phyloP scores from a whole-genome alignment of 2,888 invertebrate genomes.

The Spisula solida region DNA sequence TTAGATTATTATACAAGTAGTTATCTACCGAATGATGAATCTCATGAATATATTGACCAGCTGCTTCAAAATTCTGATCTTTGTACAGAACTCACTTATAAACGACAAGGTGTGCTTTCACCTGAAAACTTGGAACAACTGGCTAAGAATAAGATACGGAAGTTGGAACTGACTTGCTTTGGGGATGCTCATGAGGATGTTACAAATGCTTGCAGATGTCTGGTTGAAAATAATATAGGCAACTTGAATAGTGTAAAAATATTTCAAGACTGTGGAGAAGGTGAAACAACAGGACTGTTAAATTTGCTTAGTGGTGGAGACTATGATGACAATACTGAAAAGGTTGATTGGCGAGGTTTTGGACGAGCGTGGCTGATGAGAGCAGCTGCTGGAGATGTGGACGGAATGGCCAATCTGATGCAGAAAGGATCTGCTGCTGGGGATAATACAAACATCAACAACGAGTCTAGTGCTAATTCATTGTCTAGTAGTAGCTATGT shows the following conservation, averaged over 20 bases:
- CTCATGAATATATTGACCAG: slow-evolving; percentile 30
- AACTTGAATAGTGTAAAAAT: slow-evolving; percentile 34
- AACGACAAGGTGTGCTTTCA: slow-evolving; percentile 41
- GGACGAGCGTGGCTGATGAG: not conserved
- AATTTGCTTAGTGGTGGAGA: slow-evolving; percentile 23
- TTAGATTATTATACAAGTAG: slow-evolving; percentile 55
- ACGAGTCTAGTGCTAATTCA: not conserved
- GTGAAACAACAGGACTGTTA: not conserved
- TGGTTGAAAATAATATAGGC: slow-evolving; percentile 45
- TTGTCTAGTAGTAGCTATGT: too few species aligned
- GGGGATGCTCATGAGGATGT: slow-evolving; percentile 31
- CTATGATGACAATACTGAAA: not conserved
- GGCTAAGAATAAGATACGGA: slow-evolving; percentile 47
- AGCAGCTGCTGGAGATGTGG: not conserved
- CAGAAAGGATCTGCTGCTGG: not conserved
- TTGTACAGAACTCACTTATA: slow-evolving; percentile 45
- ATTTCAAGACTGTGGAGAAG: slow-evolving; percentile 28
- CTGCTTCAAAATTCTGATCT: slow-evolving; percentile 41
- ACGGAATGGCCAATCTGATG: not conserved
- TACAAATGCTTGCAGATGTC: slow-evolving; percentile 13
- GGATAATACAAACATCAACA: slow-evolving; percentile 20
- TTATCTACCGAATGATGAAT: slow-evolving; percentile 35
- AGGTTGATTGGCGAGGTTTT: not conserved
- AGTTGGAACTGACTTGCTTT: slow-evolving; percentile 41
- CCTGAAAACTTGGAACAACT: slow-evolving; percentile 46